Conservation (phyloP, 2,888 invertebrate genomes). For the Parnassius smintheus region DNA sequence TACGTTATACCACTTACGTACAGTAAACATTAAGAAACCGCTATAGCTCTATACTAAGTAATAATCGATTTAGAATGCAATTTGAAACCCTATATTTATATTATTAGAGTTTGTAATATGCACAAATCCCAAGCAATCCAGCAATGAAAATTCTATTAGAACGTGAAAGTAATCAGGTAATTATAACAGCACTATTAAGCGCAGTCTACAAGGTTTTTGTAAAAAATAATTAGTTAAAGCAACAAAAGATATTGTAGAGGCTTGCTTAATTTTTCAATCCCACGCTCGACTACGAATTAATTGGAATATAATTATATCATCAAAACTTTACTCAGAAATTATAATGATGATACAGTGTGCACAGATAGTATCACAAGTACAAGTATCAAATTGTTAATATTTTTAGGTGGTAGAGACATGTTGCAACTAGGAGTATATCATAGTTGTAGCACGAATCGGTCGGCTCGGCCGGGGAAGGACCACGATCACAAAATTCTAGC, state of each 20-base stretch:
- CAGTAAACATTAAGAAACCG: no score
- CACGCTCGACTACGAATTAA: slow-evolving; percentile 65
- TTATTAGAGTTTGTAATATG: slow-evolving; percentile 12
- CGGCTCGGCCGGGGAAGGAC: no score
- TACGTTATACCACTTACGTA: no score
- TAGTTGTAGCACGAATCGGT: no score
- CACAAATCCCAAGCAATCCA: slow-evolving; percentile 35
- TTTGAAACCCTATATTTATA: slow-evolving; percentile 19
- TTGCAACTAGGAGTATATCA: no score
- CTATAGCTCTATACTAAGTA: no score
- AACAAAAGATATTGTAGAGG: slow-evolving; percentile 68
- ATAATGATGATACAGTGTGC: no score
- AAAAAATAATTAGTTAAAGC: slow-evolving; percentile 64
- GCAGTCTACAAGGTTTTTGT: slow-evolving; percentile 68
- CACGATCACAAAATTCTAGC: no score
- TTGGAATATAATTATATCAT: slow-evolving; percentile 62
- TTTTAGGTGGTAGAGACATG: no score
- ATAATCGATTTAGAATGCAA: slow-evolving; percentile 1
- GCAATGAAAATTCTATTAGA: slow-evolving; percentile 58
- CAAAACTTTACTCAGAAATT: slow-evolving; percentile 35
- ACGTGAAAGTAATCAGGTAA: slow-evolving; percentile 55
- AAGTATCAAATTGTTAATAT: no score
- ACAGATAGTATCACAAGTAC: no score
- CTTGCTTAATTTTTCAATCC: slow-evolving; percentile 74
- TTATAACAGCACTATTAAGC: slow-evolving; percentile 63